Evolutionary conservation across 2,797 vertebrate species (phyloP).

Genomic region (Cyclopterus lumpus): DNA sequence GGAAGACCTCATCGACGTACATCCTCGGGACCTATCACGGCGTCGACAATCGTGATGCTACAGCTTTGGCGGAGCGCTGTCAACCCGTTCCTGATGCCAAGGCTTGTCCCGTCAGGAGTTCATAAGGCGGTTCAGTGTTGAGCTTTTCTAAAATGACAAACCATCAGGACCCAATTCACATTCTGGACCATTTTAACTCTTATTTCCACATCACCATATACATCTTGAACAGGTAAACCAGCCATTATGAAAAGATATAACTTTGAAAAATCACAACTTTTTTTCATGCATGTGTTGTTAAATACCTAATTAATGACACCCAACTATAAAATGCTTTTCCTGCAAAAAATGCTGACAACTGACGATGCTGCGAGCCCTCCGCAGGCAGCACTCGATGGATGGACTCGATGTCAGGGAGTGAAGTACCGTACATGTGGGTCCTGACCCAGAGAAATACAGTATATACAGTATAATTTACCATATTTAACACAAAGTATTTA

Average conservation of each 20-base stretch:
- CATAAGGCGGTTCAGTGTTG: background rate
- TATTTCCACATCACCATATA: background rate
- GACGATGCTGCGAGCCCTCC: no score
- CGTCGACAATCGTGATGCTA: constrained; percentile 52
- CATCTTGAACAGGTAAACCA: background rate
- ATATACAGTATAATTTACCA: no score
- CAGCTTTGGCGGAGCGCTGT: constrained; percentile 32
- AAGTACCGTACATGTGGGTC: no score
- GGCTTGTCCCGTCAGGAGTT: constrained; percentile 13
- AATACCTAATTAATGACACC: no score
- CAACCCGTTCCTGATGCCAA: constrained; percentile 48
- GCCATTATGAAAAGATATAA: background rate
- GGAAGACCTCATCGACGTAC: constrained; percentile 44
- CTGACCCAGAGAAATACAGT: no score
- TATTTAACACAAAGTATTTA: no score
- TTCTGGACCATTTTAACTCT: background rate
- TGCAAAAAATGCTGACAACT: no score
- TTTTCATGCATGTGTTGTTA: no score
- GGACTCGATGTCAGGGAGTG: no score
- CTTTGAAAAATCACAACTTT: no score
- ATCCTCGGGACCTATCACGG: constrained; percentile 59
- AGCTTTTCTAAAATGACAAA: background rate
- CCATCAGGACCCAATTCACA: background rate
- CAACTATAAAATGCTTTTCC: no score
- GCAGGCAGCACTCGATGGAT: no score